These are phyloP conservation scores for Tipula helvola DNA, from an alignment of 2,888 invertebrate species.

Conservation along the genomic window DNA sequence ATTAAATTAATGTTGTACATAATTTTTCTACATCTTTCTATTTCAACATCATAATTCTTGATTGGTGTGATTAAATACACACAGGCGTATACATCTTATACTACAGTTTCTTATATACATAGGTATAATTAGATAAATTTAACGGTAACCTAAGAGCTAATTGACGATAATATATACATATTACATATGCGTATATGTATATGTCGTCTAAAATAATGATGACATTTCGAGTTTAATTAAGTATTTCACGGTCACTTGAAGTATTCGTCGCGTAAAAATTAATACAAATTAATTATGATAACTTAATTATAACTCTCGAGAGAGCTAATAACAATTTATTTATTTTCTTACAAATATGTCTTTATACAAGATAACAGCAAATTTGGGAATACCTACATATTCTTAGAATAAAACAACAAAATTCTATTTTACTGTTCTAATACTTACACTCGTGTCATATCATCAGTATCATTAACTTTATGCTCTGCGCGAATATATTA, in stretches of 20 bases:
- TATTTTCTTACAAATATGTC: not conserved
- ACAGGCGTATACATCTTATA: not conserved
- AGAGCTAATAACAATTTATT: not conserved
- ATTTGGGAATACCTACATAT: not conserved
- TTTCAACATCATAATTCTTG: not conserved
- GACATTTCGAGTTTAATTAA: not conserved
- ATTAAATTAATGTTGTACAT: not conserved
- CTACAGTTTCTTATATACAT: not conserved
- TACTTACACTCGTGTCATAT: not conserved
- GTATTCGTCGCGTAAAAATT: not conserved
- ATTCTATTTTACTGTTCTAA: not conserved
- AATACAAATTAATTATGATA: not conserved
- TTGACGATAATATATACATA: not conserved
- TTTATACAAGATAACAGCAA: not conserved
- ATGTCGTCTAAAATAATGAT: not conserved
- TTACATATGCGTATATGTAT: not conserved
- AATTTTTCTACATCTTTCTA: not conserved
- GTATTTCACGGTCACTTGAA: not conserved
- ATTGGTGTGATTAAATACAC: not conserved
- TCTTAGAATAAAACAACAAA: not conserved
- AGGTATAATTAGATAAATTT: not conserved
- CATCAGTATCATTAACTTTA: not conserved
- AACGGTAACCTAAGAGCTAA: not conserved
- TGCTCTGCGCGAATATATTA: not conserved
- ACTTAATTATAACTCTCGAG: not conserved